Evolutionary conservation across 2,888 invertebrate species (phyloP).

Genomic region (Lapara coniferarum): DNA sequence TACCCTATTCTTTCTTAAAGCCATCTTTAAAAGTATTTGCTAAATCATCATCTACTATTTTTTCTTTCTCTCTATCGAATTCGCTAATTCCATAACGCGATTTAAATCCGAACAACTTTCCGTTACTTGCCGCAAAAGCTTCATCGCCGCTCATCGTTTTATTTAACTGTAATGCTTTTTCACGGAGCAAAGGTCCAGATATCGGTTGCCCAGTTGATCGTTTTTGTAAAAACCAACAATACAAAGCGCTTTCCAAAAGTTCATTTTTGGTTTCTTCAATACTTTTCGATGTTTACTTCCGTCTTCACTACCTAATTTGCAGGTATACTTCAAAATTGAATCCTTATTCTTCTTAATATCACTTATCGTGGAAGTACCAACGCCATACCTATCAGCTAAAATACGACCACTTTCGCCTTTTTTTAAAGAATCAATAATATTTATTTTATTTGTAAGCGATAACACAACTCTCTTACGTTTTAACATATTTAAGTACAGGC

Average conservation of each 20-base stretch:
- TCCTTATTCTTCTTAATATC: conserved; percentile 44
- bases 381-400: conserved; percentile 44
- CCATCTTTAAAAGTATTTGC: conserved; percentile 37
- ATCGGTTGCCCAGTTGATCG: conserved; percentile 34
- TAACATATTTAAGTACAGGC: conserved; percentile 25
- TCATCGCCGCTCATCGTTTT: conserved; percentile 39
- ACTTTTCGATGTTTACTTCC: conserved; percentile 42
- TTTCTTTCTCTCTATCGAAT: conserved; percentile 40
- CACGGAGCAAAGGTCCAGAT: conserved; percentile 42
- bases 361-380: conserved; percentile 44
- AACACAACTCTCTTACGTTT: conserved; percentile 44
- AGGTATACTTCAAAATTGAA: conserved; percentile 41
- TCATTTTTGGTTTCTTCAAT: conserved; percentile 43
- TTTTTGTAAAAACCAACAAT: no score
- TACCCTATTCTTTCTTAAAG: conserved; percentile 26
- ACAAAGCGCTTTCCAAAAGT: conserved; percentile 41
- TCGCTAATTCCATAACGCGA: conserved; percentile 42
- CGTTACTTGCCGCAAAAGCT: conserved; percentile 42
- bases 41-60: conserved; percentile 36
- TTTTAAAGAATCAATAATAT: conserved; percentile 44
- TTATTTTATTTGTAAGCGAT: conserved; percentile 43
- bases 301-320: conserved; percentile 40
- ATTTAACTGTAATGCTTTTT: conserved; percentile 43
- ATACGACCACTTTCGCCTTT: conserved; percentile 42
- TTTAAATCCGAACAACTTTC: conserved; percentile 43